Evolutionary conservation across 2,888 invertebrate species (phyloP), one percentile per base, ranked within the genome.

Genomic region (Antitype chi): DNA sequence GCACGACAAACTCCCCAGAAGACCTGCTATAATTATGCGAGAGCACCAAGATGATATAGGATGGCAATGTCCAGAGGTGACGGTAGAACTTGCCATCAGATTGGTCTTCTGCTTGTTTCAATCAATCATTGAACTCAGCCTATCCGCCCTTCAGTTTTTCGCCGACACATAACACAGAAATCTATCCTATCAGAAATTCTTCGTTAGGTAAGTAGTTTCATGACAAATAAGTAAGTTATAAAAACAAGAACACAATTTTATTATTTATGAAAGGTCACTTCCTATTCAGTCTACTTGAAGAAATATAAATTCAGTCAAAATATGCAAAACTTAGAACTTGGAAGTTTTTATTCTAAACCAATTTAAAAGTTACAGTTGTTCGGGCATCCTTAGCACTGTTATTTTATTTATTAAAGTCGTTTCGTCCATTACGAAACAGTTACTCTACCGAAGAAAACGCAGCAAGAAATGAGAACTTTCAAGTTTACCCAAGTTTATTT

Each of bases 371-470:
- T 74, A 67, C 73, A 70, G 68, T 79, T 69, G 73, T 71, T 74
- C 72, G 38, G 70, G 72, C 69, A 57, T 75, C 85, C 67, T 78
- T 69, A 74, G 70, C 62, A 57, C 72, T 82, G 85, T 82, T 76
- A 84, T 52, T 81, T 76, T 79, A 77, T 85, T 82, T 85, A 77
- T 80, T 85, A 80, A 74, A 85, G 55, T 74, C 71, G 66, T 80
- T 82, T 75, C 71, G 73, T 69, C 76, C 76, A 85, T 85, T 81
- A 82, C 70, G 59, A 72, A 82, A 80, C 73, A 73, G 74, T 74
- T 80, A 74, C 60, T 82, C 17, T 49, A 71, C 74, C 72, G 38
- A 72, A 62, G 74, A 70, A 78, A 85, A 81, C 59, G 74, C n/a
- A 43, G 72, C 67, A 57, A 74, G 67, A 81, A 81, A 78, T 74